Percentiles rank a stretch among this genome's conserved stretches.
These are phyloP conservation scores for Pterostichus niger DNA, from an alignment of 2,888 invertebrate species.

Conservation along the genomic window DNA sequence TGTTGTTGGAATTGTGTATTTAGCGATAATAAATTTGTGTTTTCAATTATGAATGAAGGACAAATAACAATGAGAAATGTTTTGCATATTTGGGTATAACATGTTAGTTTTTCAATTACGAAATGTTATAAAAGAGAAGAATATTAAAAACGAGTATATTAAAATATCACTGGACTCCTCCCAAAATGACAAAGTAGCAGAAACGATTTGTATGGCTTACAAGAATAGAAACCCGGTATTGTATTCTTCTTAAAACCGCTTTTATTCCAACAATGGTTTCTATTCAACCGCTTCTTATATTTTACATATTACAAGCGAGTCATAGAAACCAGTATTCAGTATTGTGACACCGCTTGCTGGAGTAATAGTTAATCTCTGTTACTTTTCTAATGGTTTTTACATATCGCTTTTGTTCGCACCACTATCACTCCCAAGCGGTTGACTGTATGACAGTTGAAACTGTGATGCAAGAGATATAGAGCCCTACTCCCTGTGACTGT, in stretches of 20 bases:
- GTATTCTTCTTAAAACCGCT: slow-evolving; percentile 53
- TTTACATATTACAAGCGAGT: slow-evolving; percentile 57
- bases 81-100: not conserved
- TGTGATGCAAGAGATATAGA: slow-evolving; percentile 28
- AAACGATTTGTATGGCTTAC: slow-evolving; percentile 47
- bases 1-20: not conserved
- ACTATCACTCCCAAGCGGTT: slow-evolving; percentile 27
- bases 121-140: slow-evolving; percentile 19
- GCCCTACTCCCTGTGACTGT: slow-evolving; percentile 7
- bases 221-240: slow-evolving; percentile 53
- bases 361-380: slow-evolving; percentile 55
- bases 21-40: not conserved
- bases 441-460: slow-evolving; percentile 25
- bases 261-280: slow-evolving; percentile 60
- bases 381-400: slow-evolving; percentile 54
- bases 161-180: slow-evolving; percentile 44
- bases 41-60: not conserved
- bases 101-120: slow-evolving; percentile 44
- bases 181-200: slow-evolving; percentile 52
- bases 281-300: slow-evolving; percentile 58
- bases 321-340: slow-evolving; percentile 55
- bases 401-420: slow-evolving; percentile 50
- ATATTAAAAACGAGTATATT: slow-evolving; percentile 39
- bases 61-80: not conserved
- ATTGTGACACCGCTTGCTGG: slow-evolving; percentile 39